Conservation (phyloP, 2,797 vertebrate species). For the Poecilia gillii region DNA sequence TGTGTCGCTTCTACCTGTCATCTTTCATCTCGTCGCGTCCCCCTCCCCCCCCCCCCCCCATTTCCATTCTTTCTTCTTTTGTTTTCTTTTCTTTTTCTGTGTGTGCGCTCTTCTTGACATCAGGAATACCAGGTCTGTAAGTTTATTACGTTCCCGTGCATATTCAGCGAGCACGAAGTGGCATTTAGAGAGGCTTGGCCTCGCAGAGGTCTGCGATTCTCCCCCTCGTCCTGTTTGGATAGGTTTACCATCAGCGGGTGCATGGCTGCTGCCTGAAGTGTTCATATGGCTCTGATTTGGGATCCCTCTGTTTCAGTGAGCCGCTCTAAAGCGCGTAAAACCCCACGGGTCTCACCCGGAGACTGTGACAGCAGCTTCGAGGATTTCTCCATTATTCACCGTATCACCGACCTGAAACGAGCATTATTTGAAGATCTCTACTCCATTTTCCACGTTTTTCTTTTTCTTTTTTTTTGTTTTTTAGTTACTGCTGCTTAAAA, state of each 20-base stretch:
- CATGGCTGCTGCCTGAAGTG: constrained; percentile 68
- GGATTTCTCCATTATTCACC: constrained; percentile 63
- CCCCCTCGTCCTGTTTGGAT: constrained; percentile 46
- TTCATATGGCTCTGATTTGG: constrained; percentile 76
- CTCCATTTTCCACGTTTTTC: constrained; percentile 7
- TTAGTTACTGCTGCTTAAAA: constrained; percentile 1
- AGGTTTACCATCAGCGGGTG: constrained; percentile 54
- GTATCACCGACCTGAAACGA: constrained; percentile 50
- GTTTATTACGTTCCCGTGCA: constrained; percentile 48
- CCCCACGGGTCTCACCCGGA: constrained; percentile 62
- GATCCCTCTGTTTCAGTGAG: constrained; percentile 68
- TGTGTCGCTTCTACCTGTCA: constrained; percentile 79
- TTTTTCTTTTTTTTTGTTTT: background rate
- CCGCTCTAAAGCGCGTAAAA: constrained; percentile 64
- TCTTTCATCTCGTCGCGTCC: constrained; percentile 71
- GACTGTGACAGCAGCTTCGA: constrained; percentile 64
- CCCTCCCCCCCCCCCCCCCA: background rate
- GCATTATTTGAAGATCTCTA: constrained; percentile 35
- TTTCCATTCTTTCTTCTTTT: background rate
- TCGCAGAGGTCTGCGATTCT: constrained; percentile 25
- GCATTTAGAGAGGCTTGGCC: constrained; percentile 32
- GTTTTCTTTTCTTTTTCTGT: background rate
- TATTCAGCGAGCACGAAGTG: constrained; percentile 43
- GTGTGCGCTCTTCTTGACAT: constrained; percentile 51
- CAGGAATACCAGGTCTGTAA: constrained; percentile 55